Evolutionary conservation across 2,888 invertebrate genomes (phyloP), one percentile per base, ranked within the genome.

Genomic region (Thecocarcelia acutangulata): DNA sequence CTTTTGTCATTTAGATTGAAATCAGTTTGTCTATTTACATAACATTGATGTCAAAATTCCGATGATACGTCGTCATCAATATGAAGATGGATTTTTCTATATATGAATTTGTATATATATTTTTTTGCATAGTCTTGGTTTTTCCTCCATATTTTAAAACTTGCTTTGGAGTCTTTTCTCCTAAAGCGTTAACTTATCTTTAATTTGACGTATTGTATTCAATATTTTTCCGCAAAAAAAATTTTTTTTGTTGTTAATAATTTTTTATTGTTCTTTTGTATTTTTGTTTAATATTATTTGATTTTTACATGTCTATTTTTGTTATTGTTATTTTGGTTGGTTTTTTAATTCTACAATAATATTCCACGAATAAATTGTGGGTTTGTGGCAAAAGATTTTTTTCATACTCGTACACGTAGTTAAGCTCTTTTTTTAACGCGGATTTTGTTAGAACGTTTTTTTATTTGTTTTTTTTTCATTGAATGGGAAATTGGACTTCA

Each of bases 211-310:
- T 58, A 58, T 74, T 58, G 52, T 73, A 5, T 48, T 28, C 15
- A 28, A 17, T 74, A n/a, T 48, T 48, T 74, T 64, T 74, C 64
- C 64, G 56, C 56, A 56, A 56, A 66, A 37, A 46, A 54, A 56
- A 44, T 42, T 58, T 46, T 28, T n/a, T 37, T 15, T 56, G 2
- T 24, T 28, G 24, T 40, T 52, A 73, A 56, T 56, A 15, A 64
- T 73, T 73, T n/a, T 50, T 64, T 64, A 73, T 73, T 73, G 73
- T 73, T 73, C 73, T 73, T 64, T 73, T 54, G 54, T 64, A 46
- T 73, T 54, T 54, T 46, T 73, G 37, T 46, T 73, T 54, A 73
- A 63, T 73, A 63, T 63, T 54, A n/a, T 73, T 73, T 54, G 52
- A 63, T 63, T 63, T 54, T 42, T 15, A 24, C 21, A 37, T 70